Base-by-base conservation (phyloP, 2,888 invertebrate genomes). In the Pimpla rufipes region DNA sequence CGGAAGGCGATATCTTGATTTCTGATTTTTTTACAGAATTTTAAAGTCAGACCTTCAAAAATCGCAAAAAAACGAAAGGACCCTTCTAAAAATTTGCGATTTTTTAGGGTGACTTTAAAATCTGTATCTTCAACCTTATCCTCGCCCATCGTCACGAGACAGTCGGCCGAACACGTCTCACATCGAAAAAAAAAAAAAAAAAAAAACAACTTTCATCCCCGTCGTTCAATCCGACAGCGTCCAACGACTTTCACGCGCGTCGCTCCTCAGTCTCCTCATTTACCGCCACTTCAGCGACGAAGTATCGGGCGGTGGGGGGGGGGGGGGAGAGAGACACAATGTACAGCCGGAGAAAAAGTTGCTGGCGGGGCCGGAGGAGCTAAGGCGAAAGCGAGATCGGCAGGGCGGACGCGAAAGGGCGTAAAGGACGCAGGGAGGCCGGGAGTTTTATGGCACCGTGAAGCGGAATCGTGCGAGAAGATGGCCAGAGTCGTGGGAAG, bases 391-490 rank as follows among this genome's bases (percentile, higher is more conserved):
- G 57, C 67, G 55, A 77, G 78, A 73, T 47, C 16, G 81, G 45
- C 21, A 66, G 35, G 64, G 62, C 16, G 66, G 47, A 40, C 35
- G 42, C 16, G 21, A 29, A 18, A 23, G 35, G 45, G 71, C 29
- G 40, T 16, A 7, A 47, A 29, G 57, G 35, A 42, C n/a, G n/a
- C 37, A 59, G 62, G 68, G 59, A 70, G 68, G 3, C 37, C 55
- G n/a, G 55, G 57, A 59, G 42, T 80, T 83, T 83, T 80, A 74
- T 68, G 64, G 42, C 45, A 75, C 62, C 42, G 79, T 70, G 35
- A 79, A 79, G 84, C 77, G 73, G 79, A 73, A 79, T 83, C 73
- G 64, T 66, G 80, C 80, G 70, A 66, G 47, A 80, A 50, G 57
- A 74, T 73, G 67, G 35, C 18, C 29, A n/a, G 29, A 42, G 23